Evolutionary conservation across 2,113 vertebrate species (phyloP).

Genomic region (Elephantulus edwardii): DNA sequence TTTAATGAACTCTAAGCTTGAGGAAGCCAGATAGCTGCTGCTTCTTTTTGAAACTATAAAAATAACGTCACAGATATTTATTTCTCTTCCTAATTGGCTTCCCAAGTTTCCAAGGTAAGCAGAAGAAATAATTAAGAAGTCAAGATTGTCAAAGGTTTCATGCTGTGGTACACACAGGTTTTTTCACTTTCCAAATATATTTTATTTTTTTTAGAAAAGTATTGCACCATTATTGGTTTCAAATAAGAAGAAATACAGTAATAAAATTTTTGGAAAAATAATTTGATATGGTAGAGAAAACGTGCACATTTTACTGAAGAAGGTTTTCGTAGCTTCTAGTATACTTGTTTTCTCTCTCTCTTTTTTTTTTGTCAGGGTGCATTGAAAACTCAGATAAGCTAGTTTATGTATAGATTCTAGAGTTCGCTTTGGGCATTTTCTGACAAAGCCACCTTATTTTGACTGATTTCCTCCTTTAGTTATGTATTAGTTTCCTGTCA

Average conservation of each 20-base stretch:
- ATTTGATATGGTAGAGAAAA: neutral
- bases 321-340: neutral
- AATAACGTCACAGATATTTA: slow-evolving; percentile 22
- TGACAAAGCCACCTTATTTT: neutral
- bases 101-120: slow-evolving; percentile 25
- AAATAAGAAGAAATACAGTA: neutral
- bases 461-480: neutral
- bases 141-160: neutral
- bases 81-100: slow-evolving; percentile 60
- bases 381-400: neutral
- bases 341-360: neutral
- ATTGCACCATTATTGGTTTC: neutral
- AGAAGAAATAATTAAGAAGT: slow-evolving; percentile 18
- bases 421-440: neutral
- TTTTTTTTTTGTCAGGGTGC: neutral
- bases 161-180: neutral
- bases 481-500: neutral
- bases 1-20: slow-evolving; percentile 63
- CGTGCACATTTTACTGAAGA: neutral
- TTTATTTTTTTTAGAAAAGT: slow-evolving; percentile 12
- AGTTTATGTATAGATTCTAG: neutral
- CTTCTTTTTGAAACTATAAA: slow-evolving; percentile 49
- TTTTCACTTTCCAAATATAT: neutral
- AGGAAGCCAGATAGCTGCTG: neutral
- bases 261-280: neutral